A percentile compares a stretch with the other conserved stretches of the same genome.
Evolutionary conservation across 2,797 vertebrate species (phyloP).

Genomic region (Potorous gilbertii): DNA sequence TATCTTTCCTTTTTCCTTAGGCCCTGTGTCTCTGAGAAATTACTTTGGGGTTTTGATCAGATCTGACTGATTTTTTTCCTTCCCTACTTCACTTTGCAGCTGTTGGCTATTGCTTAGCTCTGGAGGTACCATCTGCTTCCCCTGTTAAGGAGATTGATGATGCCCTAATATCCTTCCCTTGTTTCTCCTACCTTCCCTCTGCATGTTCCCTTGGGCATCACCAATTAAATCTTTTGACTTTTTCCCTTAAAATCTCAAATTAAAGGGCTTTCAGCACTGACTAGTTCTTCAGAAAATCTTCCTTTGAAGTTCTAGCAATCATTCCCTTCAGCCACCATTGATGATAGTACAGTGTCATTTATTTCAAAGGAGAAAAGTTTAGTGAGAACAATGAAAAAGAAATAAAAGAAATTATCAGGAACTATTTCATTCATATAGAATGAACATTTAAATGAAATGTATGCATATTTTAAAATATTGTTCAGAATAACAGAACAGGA

Average conservation of each 20-base stretch:
- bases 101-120: neutral
- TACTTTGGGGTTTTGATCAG: too few species aligned
- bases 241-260: neutral
- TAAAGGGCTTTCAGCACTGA: neutral
- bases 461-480: neutral
- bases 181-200: neutral
- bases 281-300: neutral
- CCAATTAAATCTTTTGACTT: neutral
- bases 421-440: neutral
- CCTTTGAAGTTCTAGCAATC: neutral
- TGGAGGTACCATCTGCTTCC: neutral
- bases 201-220: neutral
- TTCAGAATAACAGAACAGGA: neutral
- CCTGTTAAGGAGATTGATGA: slow-evolving; percentile 1
- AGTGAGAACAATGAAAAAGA: neutral
- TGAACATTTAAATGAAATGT: neutral
- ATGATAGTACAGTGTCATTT: neutral
- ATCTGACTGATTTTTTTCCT: neutral
- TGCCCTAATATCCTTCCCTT: neutral
- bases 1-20: too few species aligned
- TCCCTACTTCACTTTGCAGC: neutral
- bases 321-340: neutral
- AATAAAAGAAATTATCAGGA: neutral
- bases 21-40: too few species aligned
- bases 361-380: neutral